Evolutionary conservation across 2,888 invertebrate species (phyloP).

Genomic region (Brachyptera risi): DNA sequence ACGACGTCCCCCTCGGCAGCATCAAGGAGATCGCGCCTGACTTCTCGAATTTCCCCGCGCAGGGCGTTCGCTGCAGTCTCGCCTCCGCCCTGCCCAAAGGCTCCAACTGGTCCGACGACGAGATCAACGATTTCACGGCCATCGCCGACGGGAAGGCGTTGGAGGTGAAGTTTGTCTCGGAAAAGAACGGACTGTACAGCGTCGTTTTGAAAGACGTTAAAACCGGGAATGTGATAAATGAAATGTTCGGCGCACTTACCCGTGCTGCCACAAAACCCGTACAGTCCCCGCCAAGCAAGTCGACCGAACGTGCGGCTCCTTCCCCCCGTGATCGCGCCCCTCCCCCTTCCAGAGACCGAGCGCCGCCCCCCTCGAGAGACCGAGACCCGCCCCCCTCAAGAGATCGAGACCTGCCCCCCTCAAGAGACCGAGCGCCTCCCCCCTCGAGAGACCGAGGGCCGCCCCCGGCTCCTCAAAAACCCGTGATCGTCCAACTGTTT

Average conservation of each 20-base stretch:
- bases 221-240: conserved; percentile 20
- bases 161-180: conserved; percentile 40
- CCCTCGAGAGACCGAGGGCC: too few relatives aligned
- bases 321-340: too few relatives aligned
- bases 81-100: neutral
- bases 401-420: too few relatives aligned
- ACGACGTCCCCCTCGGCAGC: conserved; percentile 28
- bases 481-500: too few relatives aligned
- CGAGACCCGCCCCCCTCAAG: too few relatives aligned
- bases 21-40: conserved; percentile 27
- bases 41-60: conserved; percentile 15
- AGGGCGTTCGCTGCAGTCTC: conserved; percentile 8
- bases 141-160: conserved; percentile 36
- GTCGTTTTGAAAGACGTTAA: conserved; percentile 35
- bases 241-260: conserved; percentile 12
- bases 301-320: too few relatives aligned
- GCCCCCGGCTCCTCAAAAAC: neutral
- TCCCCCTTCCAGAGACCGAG: too few relatives aligned
- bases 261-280: neutral
- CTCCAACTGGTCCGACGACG: neutral
- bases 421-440: too few relatives aligned
- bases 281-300: neutral
- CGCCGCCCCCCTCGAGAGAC: too few relatives aligned
- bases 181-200: conserved; percentile 38
- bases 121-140: conserved; percentile 35